Base-by-base conservation (phyloP, 2,113 vertebrate species). In the Poeciliopsis occidentalis region DNA sequence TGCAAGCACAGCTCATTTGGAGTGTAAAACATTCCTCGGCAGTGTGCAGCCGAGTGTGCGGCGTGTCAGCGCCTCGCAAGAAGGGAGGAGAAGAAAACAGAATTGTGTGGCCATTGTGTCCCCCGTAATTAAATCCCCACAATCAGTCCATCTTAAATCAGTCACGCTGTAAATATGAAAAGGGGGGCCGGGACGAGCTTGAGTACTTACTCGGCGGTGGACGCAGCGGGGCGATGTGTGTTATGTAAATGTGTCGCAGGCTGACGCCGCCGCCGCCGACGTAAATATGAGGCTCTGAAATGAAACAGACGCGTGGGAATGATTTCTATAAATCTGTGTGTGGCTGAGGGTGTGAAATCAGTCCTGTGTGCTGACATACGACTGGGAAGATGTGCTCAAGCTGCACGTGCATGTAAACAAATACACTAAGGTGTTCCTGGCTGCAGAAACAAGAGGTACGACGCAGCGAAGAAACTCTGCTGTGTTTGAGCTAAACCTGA, bases 1-100 rank as follows among this genome's bases (percentile, higher is more conserved):
- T 94, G 91, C 92, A 94, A 91, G 89, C 92, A 85, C 92, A 92
- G 93, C 93, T 95, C 92, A 92, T 95, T 95, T 93, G 91, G 92
- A 91, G 92, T 93, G 91, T 93, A 91, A 94, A 93, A 92, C 92
- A 91, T 93, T 88, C 85, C 91, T 88, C 85, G 89, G 89, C 89
- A 78, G 89, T 85, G 92, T 88, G 89, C 85, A 90, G 84, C 83
- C 80, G 91, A 91, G 76, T 91, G 92, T 87, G 90, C 86, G 88
- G 87, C 89, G 82, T 92, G 91, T 93, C 91, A 88, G 91, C 85
- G 91, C 88, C 88, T 90, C 83, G 85, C 84, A 88, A 90, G 87
- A 88, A 65, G 85, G 86, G 76, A 81, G 76, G 87, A 79, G 86
- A 85, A 91, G 85, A 92, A 93, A 93, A 93, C 93, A 93, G 82